Base-by-base conservation (phyloP, 2,113 vertebrate species). In the Silurus meridionalis region DNA sequence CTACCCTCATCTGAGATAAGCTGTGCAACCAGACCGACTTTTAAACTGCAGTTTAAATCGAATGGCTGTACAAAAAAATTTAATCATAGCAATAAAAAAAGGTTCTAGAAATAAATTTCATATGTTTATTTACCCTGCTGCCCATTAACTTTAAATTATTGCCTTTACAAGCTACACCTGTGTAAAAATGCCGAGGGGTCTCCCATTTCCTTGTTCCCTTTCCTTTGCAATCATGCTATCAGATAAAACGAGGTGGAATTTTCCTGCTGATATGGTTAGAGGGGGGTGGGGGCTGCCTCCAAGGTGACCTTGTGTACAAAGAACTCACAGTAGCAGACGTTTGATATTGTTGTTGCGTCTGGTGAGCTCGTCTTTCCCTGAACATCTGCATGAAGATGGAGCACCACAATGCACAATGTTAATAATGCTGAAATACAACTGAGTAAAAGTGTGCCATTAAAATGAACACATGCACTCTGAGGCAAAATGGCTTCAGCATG, bases 221-320 rank as follows among this genome's bases (percentile, higher is more conserved):
- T 75, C 87, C 86, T 75, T 79, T 87, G 88, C 67, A 80, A 80
- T 83, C 48, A 55, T 71, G 25, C 55, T 82, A 85, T 85, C 82
- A 72, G 84, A 77, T 37, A 53, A 83, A 46, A 7, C 13, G 69
- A 84, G 75, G 89, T 88, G 85, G 80, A 88, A 85, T 85, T 69
- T 85, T 89, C 83, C 82, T 81, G 83, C 89, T 86, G 85, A 89
- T 87, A 85, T 77, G 48, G 85, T 72, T 82, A 83, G 50, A 58
- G 58, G 60, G 60, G 66, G 69, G 86, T 85, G 60, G 83, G 63
- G 81, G 61, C 23, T 67, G 85, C 46, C 64, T 87, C 87, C 85
- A 90, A 89, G 87, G 87, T 88, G 91, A 91, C 91, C 91, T 91
- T 90, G 87, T 83, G 64, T 80, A 80, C 61, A 78, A 66, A 67